Conservation (phyloP, 2,797 vertebrate genomes). For the Valencia hispanica region DNA sequence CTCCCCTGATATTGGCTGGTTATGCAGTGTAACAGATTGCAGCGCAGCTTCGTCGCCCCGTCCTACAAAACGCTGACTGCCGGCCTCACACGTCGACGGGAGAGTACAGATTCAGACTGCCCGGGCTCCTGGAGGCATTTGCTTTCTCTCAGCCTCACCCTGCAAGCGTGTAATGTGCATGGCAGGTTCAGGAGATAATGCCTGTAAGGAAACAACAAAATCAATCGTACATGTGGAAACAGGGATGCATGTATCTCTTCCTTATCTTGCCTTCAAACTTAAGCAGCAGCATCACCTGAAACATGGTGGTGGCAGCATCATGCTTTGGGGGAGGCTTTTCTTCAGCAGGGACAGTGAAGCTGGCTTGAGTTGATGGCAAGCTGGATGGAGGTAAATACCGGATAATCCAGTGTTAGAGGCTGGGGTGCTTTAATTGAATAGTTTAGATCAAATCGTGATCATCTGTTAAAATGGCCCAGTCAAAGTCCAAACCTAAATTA, state of each 20-base stretch:
- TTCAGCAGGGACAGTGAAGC: too few relatives aligned
- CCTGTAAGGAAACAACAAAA: background rate
- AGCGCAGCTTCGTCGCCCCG: slow-evolving; percentile 29
- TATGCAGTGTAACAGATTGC: slow-evolving; percentile 51
- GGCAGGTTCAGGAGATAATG: background rate
- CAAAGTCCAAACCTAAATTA: too few relatives aligned
- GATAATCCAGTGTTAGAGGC: too few relatives aligned
- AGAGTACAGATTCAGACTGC: slow-evolving; percentile 6
- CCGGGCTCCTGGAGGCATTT: background rate
- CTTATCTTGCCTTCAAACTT: background rate
- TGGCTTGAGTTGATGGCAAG: too few relatives aligned
- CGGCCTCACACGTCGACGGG: slow-evolving; percentile 35
- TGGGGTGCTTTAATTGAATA: too few relatives aligned
- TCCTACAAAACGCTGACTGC: slow-evolving; percentile 32
- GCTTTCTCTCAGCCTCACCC: background rate
- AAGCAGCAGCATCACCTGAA: too few relatives aligned
- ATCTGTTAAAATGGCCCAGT: too few relatives aligned
- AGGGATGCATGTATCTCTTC: background rate
- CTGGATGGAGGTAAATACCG: too few relatives aligned
- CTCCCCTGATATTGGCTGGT: slow-evolving; percentile 34
- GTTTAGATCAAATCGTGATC: too few relatives aligned
- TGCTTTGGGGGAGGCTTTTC: too few relatives aligned
- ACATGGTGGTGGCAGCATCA: too few relatives aligned
- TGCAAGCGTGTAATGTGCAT: background rate
- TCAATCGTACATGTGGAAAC: background rate